phyloP scores from a whole-genome alignment of 2,888 invertebrate genomes.

The Ferrisia virgata region DNA sequence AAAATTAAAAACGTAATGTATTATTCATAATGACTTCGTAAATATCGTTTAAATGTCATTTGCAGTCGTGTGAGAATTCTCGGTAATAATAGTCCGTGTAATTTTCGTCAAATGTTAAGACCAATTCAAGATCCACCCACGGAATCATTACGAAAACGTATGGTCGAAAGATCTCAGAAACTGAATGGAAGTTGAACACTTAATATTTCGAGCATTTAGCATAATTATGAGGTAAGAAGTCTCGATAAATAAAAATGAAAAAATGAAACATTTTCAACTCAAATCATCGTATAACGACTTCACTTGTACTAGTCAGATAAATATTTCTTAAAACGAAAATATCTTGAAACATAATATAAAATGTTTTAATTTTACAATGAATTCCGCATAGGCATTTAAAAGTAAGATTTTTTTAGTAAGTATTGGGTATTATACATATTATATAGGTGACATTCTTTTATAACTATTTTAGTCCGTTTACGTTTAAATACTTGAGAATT shows the following conservation, averaged over 20 bases:
- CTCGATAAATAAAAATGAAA: neutral
- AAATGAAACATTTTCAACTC: neutral
- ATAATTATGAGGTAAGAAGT: neutral
- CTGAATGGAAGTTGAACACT: neutral
- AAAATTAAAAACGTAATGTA: neutral
- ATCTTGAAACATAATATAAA: neutral
- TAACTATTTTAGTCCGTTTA: neutral
- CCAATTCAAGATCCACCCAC: conserved; percentile 66
- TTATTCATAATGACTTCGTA: neutral
- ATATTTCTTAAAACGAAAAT: neutral
- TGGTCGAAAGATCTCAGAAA: conserved; percentile 46
- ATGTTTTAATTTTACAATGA: neutral
- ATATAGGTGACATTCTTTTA: neutral
- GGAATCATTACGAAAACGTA: conserved; percentile 62
- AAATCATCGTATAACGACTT: neutral
- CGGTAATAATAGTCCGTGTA: conserved; percentile 54
- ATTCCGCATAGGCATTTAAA: neutral
- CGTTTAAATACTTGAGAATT: neutral
- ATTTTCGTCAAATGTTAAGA: conserved; percentile 64
- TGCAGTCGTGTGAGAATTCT: conserved; percentile 44
- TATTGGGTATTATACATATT: neutral
- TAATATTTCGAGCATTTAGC: neutral
- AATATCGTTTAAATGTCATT: neutral
- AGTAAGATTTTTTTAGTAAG: neutral
- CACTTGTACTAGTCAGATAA: conserved; percentile 11